These are phyloP conservation scores for Cryptotermes secundus DNA, from an alignment of 1,140 invertebrate genomes.

Conservation along the genomic window DNA sequence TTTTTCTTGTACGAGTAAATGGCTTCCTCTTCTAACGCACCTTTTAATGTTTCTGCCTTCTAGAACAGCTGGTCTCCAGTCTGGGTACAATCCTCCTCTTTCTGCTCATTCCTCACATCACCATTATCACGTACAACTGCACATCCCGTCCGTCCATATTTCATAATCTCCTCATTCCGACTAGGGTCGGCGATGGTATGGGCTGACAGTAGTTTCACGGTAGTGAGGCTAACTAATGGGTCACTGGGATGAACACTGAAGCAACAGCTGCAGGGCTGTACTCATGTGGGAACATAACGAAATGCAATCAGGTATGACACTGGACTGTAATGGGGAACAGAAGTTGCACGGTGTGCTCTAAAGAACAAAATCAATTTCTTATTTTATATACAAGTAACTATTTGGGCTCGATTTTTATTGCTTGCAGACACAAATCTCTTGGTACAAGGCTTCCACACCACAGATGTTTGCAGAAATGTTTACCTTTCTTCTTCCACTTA, in stretches of 20 bases:
- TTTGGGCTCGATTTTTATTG: no score
- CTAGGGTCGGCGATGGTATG: neutral
- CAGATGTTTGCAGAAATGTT: no score
- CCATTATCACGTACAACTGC: neutral
- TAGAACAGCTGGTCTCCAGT: neutral
- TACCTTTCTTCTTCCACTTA: no score
- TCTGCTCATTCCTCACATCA: neutral
- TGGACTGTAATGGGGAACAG: no score
- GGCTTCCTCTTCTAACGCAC: neutral
- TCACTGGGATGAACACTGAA: neutral
- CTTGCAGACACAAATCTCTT: no score
- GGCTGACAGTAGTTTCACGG: constrained; percentile 8
- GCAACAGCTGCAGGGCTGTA: neutral
- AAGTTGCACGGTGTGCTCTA: no score
- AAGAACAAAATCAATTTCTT: no score
- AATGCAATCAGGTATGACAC: neutral
- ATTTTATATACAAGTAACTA: no score
- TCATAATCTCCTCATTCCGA: neutral
- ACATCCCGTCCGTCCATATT: neutral
- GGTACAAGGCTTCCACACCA: no score
- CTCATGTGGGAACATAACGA: neutral
- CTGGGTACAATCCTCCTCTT: neutral
- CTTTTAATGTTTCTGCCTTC: constrained; percentile 10
- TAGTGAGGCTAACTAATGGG: neutral
- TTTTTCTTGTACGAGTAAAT: neutral